Evolutionary conservation across 2,797 vertebrate genomes (phyloP), one percentile per base, ranked within the genome.

Genomic region (Acrocephalus scirpaceus): DNA sequence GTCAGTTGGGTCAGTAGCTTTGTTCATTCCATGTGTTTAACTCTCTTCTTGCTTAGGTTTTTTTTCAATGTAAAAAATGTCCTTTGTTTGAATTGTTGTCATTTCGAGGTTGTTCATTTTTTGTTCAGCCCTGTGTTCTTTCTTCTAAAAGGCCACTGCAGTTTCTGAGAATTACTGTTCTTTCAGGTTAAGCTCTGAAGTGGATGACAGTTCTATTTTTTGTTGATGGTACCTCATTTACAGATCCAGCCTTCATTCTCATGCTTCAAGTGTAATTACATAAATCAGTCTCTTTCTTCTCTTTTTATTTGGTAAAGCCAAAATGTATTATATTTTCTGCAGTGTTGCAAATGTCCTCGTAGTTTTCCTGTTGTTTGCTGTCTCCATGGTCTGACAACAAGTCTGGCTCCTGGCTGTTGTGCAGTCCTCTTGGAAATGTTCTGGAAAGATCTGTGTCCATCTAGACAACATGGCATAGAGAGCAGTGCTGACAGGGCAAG

Each of bases 301-400:
- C 4, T 48, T 56, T 40, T 38, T 45, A 13, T 54, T 86, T 72
- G 38, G 7, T 80, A 65, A 75, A 67, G 2, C 17, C 10, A 50
- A 14, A 25, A 13, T 36, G 11, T 23, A 1, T 6, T 51, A 1
- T 73, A 3, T 50, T 54, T 82, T 70, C 60, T 83, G 54, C 32
- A 18, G 32, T 18, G 29, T 65, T 64, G 12, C 34, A 45, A 42
- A 32, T 3, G 1, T 47, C 47, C 25, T 27, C 5, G 0, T 27
- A 3, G 20, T 6, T 30, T 44, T 77, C 38, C n/a, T 30, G 3
- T 51, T 42, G 15, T 44, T 71, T 51, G 10, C 54, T 36, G 10
- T 47, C 27, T 42, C 22, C 36, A 4, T 21, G n/a, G 11, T 81
- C 64, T 82, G 50, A 47, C 21, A 65, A 34, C 15, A 64, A 56